phyloP scores from a whole-genome alignment of 2,888 invertebrate genomes.

The Eledone cirrhosa region DNA sequence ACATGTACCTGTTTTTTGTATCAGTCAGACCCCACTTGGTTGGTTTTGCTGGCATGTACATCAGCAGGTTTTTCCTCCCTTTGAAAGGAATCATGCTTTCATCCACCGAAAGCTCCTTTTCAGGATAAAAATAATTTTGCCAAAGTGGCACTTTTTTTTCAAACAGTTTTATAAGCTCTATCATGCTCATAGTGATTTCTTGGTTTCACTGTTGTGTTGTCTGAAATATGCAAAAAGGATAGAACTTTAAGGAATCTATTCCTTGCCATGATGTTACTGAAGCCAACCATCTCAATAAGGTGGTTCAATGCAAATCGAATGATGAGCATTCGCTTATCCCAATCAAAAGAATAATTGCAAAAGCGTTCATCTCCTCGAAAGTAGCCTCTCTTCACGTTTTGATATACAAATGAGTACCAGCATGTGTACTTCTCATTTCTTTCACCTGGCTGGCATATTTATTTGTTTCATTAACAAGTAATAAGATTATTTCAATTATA shows the following conservation, averaged over 20 bases:
- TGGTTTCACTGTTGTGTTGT: background rate
- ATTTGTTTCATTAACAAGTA: background rate
- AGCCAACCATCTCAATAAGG: too few relatives aligned
- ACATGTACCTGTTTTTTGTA: too few relatives aligned
- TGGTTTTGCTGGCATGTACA: too few relatives aligned
- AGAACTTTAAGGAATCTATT: background rate
- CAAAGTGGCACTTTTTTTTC: background rate
- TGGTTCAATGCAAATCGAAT: too few relatives aligned
- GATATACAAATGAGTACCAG: background rate
- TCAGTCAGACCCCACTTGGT: too few relatives aligned
- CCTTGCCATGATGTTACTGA: too few relatives aligned
- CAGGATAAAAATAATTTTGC: conserved; percentile 1
- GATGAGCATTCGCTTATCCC: too few relatives aligned
- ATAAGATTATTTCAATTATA: background rate
- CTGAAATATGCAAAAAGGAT: background rate
- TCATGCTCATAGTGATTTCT: background rate
- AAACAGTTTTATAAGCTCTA: background rate
- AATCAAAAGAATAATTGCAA: too few relatives aligned
- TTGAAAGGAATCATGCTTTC: conserved; percentile 12
- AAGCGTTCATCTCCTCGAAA: too few relatives aligned
- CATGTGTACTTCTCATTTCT: background rate
- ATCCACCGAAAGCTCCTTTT: conserved; percentile 10
- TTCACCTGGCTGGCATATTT: background rate
- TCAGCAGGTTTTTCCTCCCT: background rate
- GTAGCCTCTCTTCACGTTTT: background rate